Evolutionary conservation across 2,797 vertebrate genomes (phyloP).

Genomic region (Gymnoscopelus microlampas): DNA sequence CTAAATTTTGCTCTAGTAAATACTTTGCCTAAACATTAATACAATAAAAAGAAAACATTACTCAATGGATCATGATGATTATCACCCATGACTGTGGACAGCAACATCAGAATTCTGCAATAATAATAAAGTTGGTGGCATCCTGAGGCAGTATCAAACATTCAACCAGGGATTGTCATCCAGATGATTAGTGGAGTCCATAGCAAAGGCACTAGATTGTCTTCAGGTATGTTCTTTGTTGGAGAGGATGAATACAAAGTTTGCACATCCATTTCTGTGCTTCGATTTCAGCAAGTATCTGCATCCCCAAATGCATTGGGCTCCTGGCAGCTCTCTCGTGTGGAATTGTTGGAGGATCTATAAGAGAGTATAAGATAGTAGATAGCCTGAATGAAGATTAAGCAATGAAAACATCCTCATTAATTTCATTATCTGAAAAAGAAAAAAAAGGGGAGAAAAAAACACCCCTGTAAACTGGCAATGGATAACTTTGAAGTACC

Average conservation of each 20-base stretch:
- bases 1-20: too few relatives aligned
- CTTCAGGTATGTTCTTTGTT: conserved; percentile 46
- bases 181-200: neutral
- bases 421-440: neutral
- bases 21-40: too few relatives aligned
- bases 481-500: too few relatives aligned
- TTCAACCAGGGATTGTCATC: conserved; percentile 23
- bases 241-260: conserved; percentile 31
- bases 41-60: too few relatives aligned
- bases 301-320: conserved; percentile 49
- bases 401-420: too few relatives aligned
- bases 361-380: neutral
- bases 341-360: conserved; percentile 69
- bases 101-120: conserved; percentile 22
- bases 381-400: too few relatives aligned
- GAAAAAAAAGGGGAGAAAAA: neutral
- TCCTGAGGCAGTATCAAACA: conserved; percentile 19
- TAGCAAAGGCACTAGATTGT: conserved; percentile 40
- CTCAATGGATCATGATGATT: too few relatives aligned
- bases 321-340: conserved; percentile 68
- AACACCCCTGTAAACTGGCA: neutral
- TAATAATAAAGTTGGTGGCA: neutral
- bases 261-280: conserved; percentile 42
- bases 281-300: conserved; percentile 56
- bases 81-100: conserved; percentile 11